A percentile compares a stretch with the other conserved stretches of the same genome.
These are phyloP conservation scores for Cottus gobio DNA, from an alignment of 2,113 vertebrate species.

Conservation along the genomic window DNA sequence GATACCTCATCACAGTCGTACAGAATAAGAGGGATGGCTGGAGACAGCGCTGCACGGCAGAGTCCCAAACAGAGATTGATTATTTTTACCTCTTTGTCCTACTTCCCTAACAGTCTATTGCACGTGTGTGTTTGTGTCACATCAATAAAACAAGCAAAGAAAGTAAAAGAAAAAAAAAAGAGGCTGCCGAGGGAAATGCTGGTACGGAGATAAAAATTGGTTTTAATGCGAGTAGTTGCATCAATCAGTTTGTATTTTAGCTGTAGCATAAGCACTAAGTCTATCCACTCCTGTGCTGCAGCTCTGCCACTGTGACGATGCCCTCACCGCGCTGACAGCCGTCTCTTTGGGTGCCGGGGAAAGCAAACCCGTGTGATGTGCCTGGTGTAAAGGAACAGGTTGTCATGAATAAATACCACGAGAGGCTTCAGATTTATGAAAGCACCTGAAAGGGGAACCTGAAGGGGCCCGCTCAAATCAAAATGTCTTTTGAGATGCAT, in stretches of 20 bases:
- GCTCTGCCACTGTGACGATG: slow-evolving; percentile 34
- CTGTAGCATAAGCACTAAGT: slow-evolving; percentile 11
- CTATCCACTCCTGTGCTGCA: slow-evolving; percentile 14
- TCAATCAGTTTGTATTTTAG: slow-evolving; percentile 37
- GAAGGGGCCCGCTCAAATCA: slow-evolving; percentile 50
- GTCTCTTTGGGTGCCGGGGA: slow-evolving; percentile 58
- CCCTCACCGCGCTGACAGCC: slow-evolving; percentile 60
- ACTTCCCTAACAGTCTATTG: slow-evolving; percentile 47
- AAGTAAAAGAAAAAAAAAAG: background rate
- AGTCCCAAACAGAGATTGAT: slow-evolving; percentile 56
- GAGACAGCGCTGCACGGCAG: background rate
- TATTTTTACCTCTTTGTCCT: slow-evolving; percentile 55
- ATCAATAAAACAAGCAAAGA: slow-evolving; percentile 54
- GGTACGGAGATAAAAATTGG: background rate
- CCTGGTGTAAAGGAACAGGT: slow-evolving; percentile 50
- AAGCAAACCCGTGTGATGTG: slow-evolving; percentile 58
- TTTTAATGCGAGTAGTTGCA: slow-evolving; percentile 40
- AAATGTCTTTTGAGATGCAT: slow-evolving; percentile 51
- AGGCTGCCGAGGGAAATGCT: slow-evolving; percentile 29
- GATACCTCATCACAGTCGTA: slow-evolving; percentile 25
- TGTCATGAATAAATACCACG: slow-evolving; percentile 60
- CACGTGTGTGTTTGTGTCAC: slow-evolving; percentile 47
- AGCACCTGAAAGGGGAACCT: slow-evolving; percentile 43
- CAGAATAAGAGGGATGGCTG: slow-evolving; percentile 43
- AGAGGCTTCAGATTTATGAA: slow-evolving; percentile 52